phyloP scores from a whole-genome alignment of 2,888 invertebrate species.

The Griposia aprilina region DNA sequence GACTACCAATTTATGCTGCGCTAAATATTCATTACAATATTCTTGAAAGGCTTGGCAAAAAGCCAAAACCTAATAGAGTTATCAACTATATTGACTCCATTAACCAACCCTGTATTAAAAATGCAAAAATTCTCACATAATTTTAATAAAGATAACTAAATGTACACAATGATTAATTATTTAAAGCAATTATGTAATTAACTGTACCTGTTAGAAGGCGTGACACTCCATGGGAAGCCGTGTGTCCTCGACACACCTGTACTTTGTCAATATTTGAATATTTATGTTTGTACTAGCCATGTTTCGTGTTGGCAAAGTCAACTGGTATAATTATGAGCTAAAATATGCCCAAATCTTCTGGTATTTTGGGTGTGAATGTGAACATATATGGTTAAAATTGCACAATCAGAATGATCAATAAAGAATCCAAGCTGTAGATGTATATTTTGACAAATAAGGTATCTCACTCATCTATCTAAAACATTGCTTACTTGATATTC shows the following conservation, averaged over 20 bases:
- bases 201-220: conserved; percentile 51
- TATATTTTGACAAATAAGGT: neutral
- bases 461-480: neutral
- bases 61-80: conserved; percentile 41
- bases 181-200: conserved; percentile 63
- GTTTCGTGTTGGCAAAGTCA: conserved; percentile 31
- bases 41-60: conserved; percentile 30
- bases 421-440: neutral
- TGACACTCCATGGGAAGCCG: conserved; percentile 41
- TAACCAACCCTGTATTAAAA: conserved; percentile 42
- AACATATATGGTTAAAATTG: neutral
- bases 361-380: conserved; percentile 5
- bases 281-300: conserved; percentile 38
- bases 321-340: conserved; percentile 40
- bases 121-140: conserved; percentile 57
- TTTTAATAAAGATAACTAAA: conserved; percentile 55
- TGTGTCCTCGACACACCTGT: conserved; percentile 59
- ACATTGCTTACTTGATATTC: too few species aligned
- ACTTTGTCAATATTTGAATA: conserved; percentile 60
- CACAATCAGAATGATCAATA: neutral
- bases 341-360: conserved; percentile 10
- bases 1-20: neutral
- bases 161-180: conserved; percentile 67
- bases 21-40: conserved; percentile 8
- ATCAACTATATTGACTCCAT: conserved; percentile 39